Evolutionary conservation across 2,888 invertebrate genomes (phyloP).

Genomic region (Theretra japonica): DNA sequence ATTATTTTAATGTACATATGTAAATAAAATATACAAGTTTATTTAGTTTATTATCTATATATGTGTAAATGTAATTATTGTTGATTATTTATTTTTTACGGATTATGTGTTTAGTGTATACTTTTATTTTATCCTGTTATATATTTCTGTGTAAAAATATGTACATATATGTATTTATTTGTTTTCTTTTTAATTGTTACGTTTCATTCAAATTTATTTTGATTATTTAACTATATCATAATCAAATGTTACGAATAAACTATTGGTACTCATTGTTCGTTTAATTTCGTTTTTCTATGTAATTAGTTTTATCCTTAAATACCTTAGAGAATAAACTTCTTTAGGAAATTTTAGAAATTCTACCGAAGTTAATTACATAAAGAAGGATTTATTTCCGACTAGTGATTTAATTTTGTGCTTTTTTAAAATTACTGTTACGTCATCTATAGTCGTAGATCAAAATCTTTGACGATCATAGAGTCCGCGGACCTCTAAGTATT

Average conservation of each 20-base stretch:
- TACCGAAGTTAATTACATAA: too few relatives aligned
- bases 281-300: conserved; percentile 10
- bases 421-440: too few relatives aligned
- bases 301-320: too few relatives aligned
- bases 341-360: too few relatives aligned
- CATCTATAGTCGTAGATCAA: too few relatives aligned
- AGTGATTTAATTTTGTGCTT: too few relatives aligned
- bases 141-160: conserved; percentile 27
- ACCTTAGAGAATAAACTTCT: too few relatives aligned
- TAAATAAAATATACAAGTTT: conserved; percentile 32
- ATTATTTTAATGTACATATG: conserved; percentile 28
- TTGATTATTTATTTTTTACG: conserved; percentile 13
- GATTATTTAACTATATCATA: conserved; percentile 52
- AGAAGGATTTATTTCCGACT: too few relatives aligned
- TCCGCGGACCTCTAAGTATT: too few relatives aligned
- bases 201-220: conserved; percentile 49
- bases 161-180: not conserved
- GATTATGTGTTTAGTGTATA: not conserved
- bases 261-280: conserved; percentile 62
- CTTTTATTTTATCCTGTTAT: conserved; percentile 15
- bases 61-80: conserved; percentile 47
- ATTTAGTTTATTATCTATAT: conserved; percentile 44
- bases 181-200: conserved; percentile 10
- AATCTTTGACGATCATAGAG: too few relatives aligned
- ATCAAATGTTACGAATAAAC: conserved; percentile 66